Percentiles rank a stretch among this genome's conserved stretches.
Conservation (phyloP, 2,797 vertebrate species). For the Chelon labrosus region DNA sequence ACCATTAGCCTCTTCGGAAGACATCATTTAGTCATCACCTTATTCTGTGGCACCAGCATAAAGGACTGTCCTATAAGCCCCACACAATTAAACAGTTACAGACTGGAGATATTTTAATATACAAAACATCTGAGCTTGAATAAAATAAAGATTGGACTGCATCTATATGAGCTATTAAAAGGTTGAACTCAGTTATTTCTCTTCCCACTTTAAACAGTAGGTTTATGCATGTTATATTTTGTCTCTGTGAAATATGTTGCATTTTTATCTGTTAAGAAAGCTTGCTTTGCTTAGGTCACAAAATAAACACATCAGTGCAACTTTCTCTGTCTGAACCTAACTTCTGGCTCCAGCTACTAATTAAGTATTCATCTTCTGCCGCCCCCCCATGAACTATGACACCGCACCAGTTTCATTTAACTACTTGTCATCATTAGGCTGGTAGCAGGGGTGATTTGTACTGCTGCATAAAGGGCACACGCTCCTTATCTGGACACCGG, state of each 20-base stretch:
- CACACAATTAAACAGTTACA: too few species aligned
- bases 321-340: background rate
- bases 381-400: background rate
- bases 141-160: background rate
- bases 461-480: background rate
- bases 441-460: background rate
- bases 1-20: too few species aligned
- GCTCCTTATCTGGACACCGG: background rate
- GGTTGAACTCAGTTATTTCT: background rate
- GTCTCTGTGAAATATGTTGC: background rate
- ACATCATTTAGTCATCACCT: too few species aligned
- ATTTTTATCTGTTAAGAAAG: background rate
- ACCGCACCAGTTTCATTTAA: background rate
- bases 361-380: background rate
- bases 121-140: background rate
- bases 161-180: background rate
- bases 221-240: background rate
- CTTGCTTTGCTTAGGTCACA: background rate
- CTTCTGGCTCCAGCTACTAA: background rate
- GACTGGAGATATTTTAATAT: too few species aligned
- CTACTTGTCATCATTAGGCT: background rate
- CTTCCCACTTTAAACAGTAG: background rate
- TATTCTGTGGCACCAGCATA: too few species aligned
- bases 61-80: too few species aligned
- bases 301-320: background rate